Evolutionary conservation across 2,888 invertebrate species (phyloP), one percentile per base, ranked within the genome.

Genomic region (Nymphalis polychloros): DNA sequence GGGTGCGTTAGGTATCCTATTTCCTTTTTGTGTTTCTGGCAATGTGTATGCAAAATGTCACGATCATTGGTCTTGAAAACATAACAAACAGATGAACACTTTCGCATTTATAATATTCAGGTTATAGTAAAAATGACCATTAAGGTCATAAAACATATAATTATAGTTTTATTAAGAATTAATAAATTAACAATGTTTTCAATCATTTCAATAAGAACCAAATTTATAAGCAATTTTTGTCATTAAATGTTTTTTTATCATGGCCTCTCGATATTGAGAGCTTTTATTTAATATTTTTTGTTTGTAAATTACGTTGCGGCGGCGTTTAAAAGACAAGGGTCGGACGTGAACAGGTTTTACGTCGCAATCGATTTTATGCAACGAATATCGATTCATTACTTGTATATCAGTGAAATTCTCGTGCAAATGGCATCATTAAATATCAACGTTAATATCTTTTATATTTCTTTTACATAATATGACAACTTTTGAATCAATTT

Each of bases 291-390:
- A 72, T 72, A 72, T 75, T 75, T 77, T 78, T 75, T 76, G 71
- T 73, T 73, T 68, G 72, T 71, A 73, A 71, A 70, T 75, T 71
- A 63, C 71, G 68, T 61, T 27, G 62, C 70, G 73, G 76, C 75
- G 76, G 76, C 77, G 76, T 73, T 78, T 79, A 80, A 78, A 81
- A 80, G 76, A 86, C 83, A 89, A 88, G 88, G 89, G 88, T 87
- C 86, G 80, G 61, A 73, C 69, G 71, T 73, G 73, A 84, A 89
- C 79, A 84, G 89, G 87, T 84, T 76, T 72, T 71, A 76, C 77
- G 77, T 78, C 81, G 83, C 83, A 84, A 85, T 85, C 81, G 82
- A 79, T 84, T 84, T 88, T 85, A 84, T 86, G 87, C 84, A 89
- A 88, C 79, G 81, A 80, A 79, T 79, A 81, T 80, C 80, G 78